Base-by-base conservation (phyloP, 2,888 invertebrate genomes). In the Tetragonisca angustula region DNA sequence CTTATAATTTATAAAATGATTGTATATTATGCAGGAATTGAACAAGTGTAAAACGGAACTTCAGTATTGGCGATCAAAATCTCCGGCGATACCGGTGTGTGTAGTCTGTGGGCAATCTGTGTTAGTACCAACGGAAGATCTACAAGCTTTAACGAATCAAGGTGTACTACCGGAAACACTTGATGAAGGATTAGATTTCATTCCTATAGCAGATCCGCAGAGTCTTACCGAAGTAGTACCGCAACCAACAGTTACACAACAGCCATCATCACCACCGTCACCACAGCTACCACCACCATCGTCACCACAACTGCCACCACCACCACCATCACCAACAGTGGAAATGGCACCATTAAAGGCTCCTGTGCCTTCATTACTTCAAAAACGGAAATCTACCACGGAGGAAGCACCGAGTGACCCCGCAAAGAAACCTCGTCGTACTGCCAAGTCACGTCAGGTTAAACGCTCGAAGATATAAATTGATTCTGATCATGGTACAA, bases 41-140 rank as follows among this genome's bases (percentile, higher is more conserved):
- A 98, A 98, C 95, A 98, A 98, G 94, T 98, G 98, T 95, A 98
- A 98, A 95, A 98, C 98, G 56, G 98, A 98, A 95, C 95, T 98
- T 91, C 98, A 98, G 95, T 98, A 98, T 94, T 98, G 98, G 98
- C 97, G 98, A 81, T 98, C 98, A 64, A 98, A 98, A 90, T 97
- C 98, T 84, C 97, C 98, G 19, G 97, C 98, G 86, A 96, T 96
- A 90, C 96, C 97, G 84, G 96, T 97, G 78, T 98, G 98, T 92
- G 96, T 96, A 56, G 96, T 97, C 88, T 98, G 97, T 93, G 97
- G 97, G 79, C 96, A 95, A 80, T 95, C 95, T 78, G 95, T 96
- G 87, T 95, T 95, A 13, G 94, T 96, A 73, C 95, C 95, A 0
- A 94, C 95, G 4, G 96, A 96, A 88, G 96, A 97, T 91, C 93